A percentile compares a stretch with the other conserved stretches of the same genome.
phyloP scores from a whole-genome alignment of 2,113 vertebrate species.

The Lathamus discolor region DNA sequence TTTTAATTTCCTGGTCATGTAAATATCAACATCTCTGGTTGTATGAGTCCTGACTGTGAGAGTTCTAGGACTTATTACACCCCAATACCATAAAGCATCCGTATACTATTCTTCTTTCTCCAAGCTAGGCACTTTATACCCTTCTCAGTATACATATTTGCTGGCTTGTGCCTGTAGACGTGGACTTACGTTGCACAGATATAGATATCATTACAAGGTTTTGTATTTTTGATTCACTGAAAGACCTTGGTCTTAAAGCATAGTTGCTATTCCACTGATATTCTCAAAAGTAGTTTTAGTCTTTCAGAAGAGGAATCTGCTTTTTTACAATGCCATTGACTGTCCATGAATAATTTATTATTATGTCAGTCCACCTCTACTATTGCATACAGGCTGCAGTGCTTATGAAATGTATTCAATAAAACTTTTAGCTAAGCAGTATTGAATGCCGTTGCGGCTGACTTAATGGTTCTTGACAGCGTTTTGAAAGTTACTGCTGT shows the following conservation, averaged over 20 bases:
- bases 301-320: not conserved
- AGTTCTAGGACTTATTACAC: not conserved
- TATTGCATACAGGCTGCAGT: slow-evolving; percentile 8
- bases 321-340: slow-evolving; percentile 30
- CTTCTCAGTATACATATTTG: not conserved
- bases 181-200: not conserved
- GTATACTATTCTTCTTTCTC: not conserved
- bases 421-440: slow-evolving; percentile 2
- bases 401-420: slow-evolving; percentile 25
- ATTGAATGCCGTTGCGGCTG: not conserved
- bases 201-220: not conserved
- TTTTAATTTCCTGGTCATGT: not conserved
- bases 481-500: not conserved
- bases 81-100: not conserved
- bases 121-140: not conserved
- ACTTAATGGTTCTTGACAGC: not conserved
- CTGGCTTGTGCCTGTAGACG: not conserved
- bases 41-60: not conserved
- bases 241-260: slow-evolving; percentile 23
- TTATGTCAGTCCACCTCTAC: slow-evolving; percentile 3
- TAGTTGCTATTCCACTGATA: slow-evolving; percentile 16
- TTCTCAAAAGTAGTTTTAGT: slow-evolving; percentile 26
- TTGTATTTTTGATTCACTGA: slow-evolving; percentile 11
- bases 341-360: slow-evolving; percentile 52
- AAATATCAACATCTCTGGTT: not conserved